phyloP scores from a whole-genome alignment of 2,797 vertebrate genomes.

The Alauda arvensis region DNA sequence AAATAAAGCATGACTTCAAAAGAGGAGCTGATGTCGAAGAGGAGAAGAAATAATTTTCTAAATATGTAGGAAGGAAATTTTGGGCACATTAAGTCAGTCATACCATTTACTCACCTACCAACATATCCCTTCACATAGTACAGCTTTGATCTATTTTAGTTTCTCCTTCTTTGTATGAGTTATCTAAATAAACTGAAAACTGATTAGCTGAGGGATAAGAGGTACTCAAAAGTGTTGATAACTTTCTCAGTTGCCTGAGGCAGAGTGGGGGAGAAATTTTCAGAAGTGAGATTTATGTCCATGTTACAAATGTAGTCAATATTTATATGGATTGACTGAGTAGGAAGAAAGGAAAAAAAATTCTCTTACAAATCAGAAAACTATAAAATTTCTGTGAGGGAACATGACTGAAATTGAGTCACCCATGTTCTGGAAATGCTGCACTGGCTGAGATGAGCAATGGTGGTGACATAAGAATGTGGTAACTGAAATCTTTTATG shows the following conservation, averaged over 20 bases:
- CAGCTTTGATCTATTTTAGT: background rate
- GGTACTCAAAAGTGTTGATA: background rate
- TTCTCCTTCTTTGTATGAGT: background rate
- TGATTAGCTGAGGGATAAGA: background rate
- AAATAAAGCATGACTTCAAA: constrained; percentile 14
- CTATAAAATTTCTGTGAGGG: background rate
- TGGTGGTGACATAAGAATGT: background rate
- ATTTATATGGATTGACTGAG: background rate
- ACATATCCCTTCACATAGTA: background rate
- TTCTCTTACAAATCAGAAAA: background rate
- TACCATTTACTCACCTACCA: background rate
- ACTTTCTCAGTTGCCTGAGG: background rate
- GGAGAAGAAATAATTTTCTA: constrained; percentile 7
- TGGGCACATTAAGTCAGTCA: background rate
- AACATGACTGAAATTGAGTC: background rate
- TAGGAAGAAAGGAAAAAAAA: background rate
- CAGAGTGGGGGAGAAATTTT: background rate
- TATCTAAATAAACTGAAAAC: background rate
- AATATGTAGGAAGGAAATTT: background rate
- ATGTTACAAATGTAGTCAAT: background rate
- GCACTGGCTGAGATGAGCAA: background rate
- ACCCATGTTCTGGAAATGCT: background rate
- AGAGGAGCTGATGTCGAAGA: background rate
- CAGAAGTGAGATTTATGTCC: background rate
- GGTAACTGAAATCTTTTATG: background rate